Conservation (phyloP, 2,113 vertebrate species). For the Psettodes erumei region DNA sequence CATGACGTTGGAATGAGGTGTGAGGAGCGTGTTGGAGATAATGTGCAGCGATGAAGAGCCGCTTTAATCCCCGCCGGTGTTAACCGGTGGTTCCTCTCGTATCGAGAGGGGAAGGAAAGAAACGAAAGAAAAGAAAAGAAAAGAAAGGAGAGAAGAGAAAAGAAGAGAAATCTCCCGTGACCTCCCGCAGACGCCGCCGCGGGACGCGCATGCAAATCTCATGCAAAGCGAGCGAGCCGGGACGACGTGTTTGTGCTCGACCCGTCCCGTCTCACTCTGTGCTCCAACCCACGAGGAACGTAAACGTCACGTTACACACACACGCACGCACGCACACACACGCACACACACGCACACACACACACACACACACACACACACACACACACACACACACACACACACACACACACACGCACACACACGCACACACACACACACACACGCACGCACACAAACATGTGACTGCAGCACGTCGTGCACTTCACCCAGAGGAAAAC, state of each 20-base stretch:
- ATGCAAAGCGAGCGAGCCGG: conserved; percentile 73
- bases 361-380: background rate
- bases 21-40: conserved; percentile 36
- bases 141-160: background rate
- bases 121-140: no score
- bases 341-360: background rate
- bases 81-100: no score
- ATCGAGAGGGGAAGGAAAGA: no score
- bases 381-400: background rate
- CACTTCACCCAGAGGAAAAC: conserved; percentile 39
- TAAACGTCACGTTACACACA: background rate
- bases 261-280: conserved; percentile 34
- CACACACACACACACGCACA: background rate
- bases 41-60: conserved; percentile 17
- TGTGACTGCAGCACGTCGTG: conserved; percentile 33
- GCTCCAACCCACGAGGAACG: conserved; percentile 45
- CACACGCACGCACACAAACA: conserved; percentile 7
- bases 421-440: background rate
- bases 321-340: background rate
- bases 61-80: conserved; percentile 45
- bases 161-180: background rate
- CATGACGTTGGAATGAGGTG: conserved; percentile 39
- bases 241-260: conserved; percentile 36
- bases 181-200: conserved; percentile 21
- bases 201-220: conserved; percentile 75